Evolutionary conservation across 2,888 invertebrate species (phyloP), one percentile per base, ranked within the genome.

Genomic region (Eledone cirrhosa): DNA sequence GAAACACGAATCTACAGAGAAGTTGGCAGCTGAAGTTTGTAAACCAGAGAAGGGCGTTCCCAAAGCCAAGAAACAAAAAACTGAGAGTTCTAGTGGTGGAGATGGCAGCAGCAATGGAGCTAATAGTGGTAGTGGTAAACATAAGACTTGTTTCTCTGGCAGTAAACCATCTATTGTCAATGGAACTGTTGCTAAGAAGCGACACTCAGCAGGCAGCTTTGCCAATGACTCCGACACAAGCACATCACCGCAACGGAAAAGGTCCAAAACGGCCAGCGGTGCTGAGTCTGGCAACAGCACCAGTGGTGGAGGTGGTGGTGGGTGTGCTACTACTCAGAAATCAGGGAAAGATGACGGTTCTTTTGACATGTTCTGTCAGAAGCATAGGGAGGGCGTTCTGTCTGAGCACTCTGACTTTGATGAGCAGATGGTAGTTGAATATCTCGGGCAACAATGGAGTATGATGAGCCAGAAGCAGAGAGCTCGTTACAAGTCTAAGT

Each of bases 301-400:
- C 33, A 75, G 29, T 29, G 76, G n/a, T 24, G 76, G 24, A 48
- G 74, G 65, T 69, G 79, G 27, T 53, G 69, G 74, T 19, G 79
- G 27, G 63, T 67, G 74, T 19, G 11, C 19, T 22, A 29, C n/a
- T 22, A 77, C 27, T 2, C 76, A 27, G 24, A 72, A 59, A 59
- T 47, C 75, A 2, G 72, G 53, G 24, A 82, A 79, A 24, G 80
- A 77, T n/a, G 86, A 87, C 31, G 86, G 85, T 0, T 85, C 85
- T 0, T 90, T 89, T 86, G 86, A 87, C 11, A 87, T 88, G 16
- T 90, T 88, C 82, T 88, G 86, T 83, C 83, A 87, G 78, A 89
- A 88, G 79, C 86, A 88, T 79, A 79, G 86, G 11, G 87, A 87
- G 24, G 82, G 82, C 77, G 86, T 89, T 24, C 80, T 84, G n/a